Conservation (phyloP, 2,113 vertebrate species). For the Percina caprodes region DNA sequence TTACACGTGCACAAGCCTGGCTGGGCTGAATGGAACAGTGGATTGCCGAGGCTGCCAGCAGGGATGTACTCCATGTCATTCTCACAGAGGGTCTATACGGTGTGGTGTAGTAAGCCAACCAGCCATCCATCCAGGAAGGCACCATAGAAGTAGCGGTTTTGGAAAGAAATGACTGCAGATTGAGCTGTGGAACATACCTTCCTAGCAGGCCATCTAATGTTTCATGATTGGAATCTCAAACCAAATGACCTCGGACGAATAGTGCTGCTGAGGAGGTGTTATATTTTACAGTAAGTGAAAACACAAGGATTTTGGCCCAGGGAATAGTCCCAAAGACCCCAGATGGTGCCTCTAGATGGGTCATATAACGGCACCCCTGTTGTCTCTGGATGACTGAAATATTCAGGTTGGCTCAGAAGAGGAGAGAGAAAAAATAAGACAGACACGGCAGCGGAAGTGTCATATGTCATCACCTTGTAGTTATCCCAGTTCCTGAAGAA, state of each 20-base stretch:
- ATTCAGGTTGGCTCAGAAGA: slow-evolving; percentile 14
- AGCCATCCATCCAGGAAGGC: slow-evolving; percentile 63
- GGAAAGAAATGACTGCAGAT: slow-evolving; percentile 67
- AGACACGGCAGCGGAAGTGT: slow-evolving; percentile 13
- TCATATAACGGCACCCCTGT: slow-evolving; percentile 40
- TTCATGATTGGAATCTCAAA: slow-evolving; percentile 75
- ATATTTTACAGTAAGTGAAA: slow-evolving; percentile 68
- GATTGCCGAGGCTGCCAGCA: slow-evolving; percentile 57
- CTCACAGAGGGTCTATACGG: slow-evolving; percentile 52
- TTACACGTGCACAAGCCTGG: slow-evolving; percentile 63
- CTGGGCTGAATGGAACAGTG: slow-evolving; percentile 58
- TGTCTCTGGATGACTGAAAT: slow-evolving; percentile 48
- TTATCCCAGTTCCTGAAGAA: slow-evolving; percentile 99
- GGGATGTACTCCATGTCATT: slow-evolving; percentile 50
- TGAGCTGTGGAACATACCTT: slow-evolving; percentile 74
- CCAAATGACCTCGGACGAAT: slow-evolving; percentile 50
- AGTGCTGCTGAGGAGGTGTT: slow-evolving; percentile 61
- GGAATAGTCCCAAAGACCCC: slow-evolving; percentile 51
- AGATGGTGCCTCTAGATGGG: slow-evolving; percentile 40
- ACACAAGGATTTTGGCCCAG: slow-evolving; percentile 56
- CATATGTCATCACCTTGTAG: slow-evolving; percentile 92
- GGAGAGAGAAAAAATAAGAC: slow-evolving; percentile 18
- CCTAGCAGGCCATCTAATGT: slow-evolving; percentile 59
- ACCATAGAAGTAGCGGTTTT: slow-evolving; percentile 69
- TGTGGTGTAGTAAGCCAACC: slow-evolving; percentile 46